Evolutionary conservation across 2,797 vertebrate species (phyloP).

Genomic region (Macroramphosus scolopax): DNA sequence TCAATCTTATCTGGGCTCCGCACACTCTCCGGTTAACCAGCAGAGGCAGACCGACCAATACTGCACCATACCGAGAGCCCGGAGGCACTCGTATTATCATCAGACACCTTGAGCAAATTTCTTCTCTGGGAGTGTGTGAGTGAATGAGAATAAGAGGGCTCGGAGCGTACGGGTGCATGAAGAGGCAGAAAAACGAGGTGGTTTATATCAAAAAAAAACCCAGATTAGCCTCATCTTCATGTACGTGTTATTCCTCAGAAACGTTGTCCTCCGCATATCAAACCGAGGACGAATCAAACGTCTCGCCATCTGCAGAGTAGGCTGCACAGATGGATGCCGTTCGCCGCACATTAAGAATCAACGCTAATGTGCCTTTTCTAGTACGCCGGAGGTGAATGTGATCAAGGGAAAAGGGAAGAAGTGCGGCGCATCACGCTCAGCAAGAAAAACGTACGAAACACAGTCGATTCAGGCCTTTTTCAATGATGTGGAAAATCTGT

Average conservation of each 20-base stretch:
- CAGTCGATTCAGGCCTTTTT: slow-evolving; percentile 47
- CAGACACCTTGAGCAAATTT: slow-evolving; percentile 68
- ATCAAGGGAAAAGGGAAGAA: slow-evolving; percentile 46
- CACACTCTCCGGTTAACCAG: slow-evolving; percentile 66
- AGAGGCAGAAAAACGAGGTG: slow-evolving; percentile 28
- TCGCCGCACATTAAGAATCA: slow-evolving; percentile 55
- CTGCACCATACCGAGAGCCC: slow-evolving; percentile 47
- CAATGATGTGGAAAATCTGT: slow-evolving; percentile 33
- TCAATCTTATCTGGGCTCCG: slow-evolving; percentile 78
- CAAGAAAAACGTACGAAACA: slow-evolving; percentile 44
- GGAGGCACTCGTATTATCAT: slow-evolving; percentile 52
- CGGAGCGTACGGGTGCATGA: slow-evolving; percentile 52
- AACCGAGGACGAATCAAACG: slow-evolving; percentile 43
- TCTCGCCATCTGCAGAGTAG: slow-evolving; percentile 50
- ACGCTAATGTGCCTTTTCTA: slow-evolving; percentile 55
- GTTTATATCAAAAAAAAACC: slow-evolving; percentile 43
- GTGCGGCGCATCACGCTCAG: slow-evolving; percentile 27
- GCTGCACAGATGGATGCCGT: slow-evolving; percentile 53
- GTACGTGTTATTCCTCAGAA: slow-evolving; percentile 35
- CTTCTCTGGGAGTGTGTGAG: slow-evolving; percentile 31
- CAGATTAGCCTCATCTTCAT: slow-evolving; percentile 43
- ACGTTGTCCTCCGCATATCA: slow-evolving; percentile 26
- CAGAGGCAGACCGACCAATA: slow-evolving; percentile 58
- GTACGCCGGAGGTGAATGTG: slow-evolving; percentile 39
- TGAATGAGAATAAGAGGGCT: slow-evolving; percentile 28